Evolutionary conservation across 1,140 invertebrate species (phyloP).

Genomic region (Camponotus pennsylvanicus): DNA sequence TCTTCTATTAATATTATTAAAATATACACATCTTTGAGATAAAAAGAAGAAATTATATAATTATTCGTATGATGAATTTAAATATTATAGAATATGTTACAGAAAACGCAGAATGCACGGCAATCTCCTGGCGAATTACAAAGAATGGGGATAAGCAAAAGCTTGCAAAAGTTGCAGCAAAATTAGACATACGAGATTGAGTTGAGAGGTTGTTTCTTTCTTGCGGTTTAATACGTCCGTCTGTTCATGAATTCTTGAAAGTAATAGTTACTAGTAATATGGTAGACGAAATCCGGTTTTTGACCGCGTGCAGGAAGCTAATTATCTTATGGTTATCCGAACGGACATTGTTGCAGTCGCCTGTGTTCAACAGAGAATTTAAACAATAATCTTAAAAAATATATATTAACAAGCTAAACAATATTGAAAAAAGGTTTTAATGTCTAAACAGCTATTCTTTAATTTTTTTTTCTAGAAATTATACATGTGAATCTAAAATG

Average conservation of each 20-base stretch:
- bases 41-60: neutral
- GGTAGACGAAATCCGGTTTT: slow-evolving; percentile 61
- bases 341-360: slow-evolving; percentile 57
- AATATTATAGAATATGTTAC: neutral
- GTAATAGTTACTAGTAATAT: slow-evolving; percentile 45
- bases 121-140: neutral
- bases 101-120: neutral
- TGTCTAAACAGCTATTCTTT: neutral
- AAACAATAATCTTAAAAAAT: neutral
- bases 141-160: slow-evolving; percentile 53
- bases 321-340: slow-evolving; percentile 69
- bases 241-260: slow-evolving; percentile 67
- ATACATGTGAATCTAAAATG: neutral
- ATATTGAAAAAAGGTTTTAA: neutral
- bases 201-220: slow-evolving; percentile 66
- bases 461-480: neutral
- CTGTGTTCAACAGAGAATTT: slow-evolving; percentile 35
- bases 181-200: slow-evolving; percentile 61
- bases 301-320: slow-evolving; percentile 61
- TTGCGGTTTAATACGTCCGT: slow-evolving; percentile 72
- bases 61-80: neutral
- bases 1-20: neutral
- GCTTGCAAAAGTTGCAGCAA: slow-evolving; percentile 41
- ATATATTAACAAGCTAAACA: neutral
- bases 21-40: neutral